Evolutionary conservation across 2,888 invertebrate genomes (phyloP).

Genomic region (Laspeyria flexula): DNA sequence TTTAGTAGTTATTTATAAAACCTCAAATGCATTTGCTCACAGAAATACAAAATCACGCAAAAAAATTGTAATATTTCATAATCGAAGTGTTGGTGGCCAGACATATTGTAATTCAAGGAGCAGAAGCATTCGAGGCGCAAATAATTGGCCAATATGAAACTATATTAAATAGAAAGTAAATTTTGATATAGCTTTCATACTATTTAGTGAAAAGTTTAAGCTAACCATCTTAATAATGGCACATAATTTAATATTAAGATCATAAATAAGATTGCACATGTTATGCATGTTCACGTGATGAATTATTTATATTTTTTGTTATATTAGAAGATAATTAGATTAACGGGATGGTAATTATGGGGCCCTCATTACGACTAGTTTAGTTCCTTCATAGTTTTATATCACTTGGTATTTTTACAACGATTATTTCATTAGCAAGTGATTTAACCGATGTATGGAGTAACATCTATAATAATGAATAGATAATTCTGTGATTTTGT

Average conservation of each 20-base stretch:
- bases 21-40: conserved; percentile 31
- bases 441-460: conserved; percentile 35
- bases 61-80: conserved; percentile 6
- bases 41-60: conserved; percentile 9
- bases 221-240: conserved; percentile 63
- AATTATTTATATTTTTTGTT: conserved; percentile 84
- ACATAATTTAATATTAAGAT: conserved; percentile 65
- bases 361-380: conserved; percentile 59
- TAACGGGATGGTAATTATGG: conserved; percentile 57
- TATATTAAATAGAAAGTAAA: conserved; percentile 36
- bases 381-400: conserved; percentile 41
- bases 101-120: conserved; percentile 11
- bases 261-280: conserved; percentile 79
- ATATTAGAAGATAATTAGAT: conserved; percentile 74
- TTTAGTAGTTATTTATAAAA: conserved; percentile 42
- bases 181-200: conserved; percentile 63
- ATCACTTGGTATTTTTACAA: conserved; percentile 42
- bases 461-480: conserved; percentile 58
- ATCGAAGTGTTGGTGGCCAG: background rate
- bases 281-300: conserved; percentile 78
- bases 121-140: conserved; percentile 29
- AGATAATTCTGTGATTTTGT: conserved; percentile 76
- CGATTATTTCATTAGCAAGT: conserved; percentile 40
- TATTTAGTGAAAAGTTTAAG: conserved; percentile 54
- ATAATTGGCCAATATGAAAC: conserved; percentile 44